Evolutionary conservation across 1,140 invertebrate species (phyloP).

Genomic region (Drosophila repletoides): DNA sequence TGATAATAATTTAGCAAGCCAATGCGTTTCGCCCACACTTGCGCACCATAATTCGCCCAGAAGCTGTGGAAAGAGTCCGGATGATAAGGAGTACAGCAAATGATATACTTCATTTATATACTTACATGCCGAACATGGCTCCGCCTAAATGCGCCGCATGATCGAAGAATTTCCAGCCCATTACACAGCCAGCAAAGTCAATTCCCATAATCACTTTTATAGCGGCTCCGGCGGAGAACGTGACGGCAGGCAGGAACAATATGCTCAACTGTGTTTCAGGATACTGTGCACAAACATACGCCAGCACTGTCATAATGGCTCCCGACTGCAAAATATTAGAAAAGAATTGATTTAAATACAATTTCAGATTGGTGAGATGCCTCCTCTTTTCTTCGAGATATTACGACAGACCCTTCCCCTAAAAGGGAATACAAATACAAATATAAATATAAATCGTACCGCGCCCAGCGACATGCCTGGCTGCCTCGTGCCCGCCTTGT

Average conservation of each 20-base stretch:
- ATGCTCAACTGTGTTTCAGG: constrained; percentile 94
- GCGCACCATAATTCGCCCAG: constrained; percentile 70
- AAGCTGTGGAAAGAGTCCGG: constrained; percentile 45
- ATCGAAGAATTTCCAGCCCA: constrained; percentile 97
- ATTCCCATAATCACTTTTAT: constrained; percentile 93
- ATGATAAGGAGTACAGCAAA: background rate
- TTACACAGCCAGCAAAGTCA: constrained; percentile 90
- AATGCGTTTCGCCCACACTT: constrained; percentile 75
- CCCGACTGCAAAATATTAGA: constrained; percentile 89
- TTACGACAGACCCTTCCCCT: no score
- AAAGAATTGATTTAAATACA: constrained; percentile 2
- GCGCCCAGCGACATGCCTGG: constrained; percentile 93
- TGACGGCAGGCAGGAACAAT: constrained; percentile 93
- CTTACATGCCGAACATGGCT: constrained; percentile 93
- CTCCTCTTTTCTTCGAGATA: no score
- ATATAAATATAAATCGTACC: constrained; percentile 86
- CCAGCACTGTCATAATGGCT: constrained; percentile 94
- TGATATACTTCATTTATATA: background rate
- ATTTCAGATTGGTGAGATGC: no score
- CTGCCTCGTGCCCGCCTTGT: constrained; percentile 88
- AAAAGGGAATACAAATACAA: no score
- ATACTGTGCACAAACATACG: constrained; percentile 92
- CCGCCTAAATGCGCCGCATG: constrained; percentile 99
- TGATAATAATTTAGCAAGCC: constrained; percentile 73
- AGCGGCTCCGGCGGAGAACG: constrained; percentile 92